Conservation (phyloP, 1,140 invertebrate genomes). For the Oncopodura yosiiana region DNA sequence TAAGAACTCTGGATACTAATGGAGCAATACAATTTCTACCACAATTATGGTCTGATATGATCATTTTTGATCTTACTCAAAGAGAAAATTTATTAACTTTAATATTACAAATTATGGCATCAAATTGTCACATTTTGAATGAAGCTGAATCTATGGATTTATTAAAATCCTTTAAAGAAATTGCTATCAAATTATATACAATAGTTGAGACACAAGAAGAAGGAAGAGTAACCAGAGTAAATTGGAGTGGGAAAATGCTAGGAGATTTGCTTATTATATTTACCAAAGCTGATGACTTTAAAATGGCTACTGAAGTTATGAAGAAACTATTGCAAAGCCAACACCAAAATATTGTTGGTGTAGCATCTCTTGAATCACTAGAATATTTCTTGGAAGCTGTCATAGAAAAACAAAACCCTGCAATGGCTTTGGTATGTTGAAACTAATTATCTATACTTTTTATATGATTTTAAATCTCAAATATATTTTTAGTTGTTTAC, state of each 20-base stretch:
- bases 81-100: constrained; percentile 47
- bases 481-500: neutral
- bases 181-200: constrained; percentile 47
- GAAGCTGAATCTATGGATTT: constrained; percentile 39
- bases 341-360: constrained; percentile 46
- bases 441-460: neutral
- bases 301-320: constrained; percentile 45
- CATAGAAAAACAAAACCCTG: constrained; percentile 43
- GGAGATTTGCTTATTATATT: constrained; percentile 47
- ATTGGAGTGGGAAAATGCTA: constrained; percentile 50
- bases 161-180: constrained; percentile 42
- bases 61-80: constrained; percentile 53
- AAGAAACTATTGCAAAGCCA: constrained; percentile 45
- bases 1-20: constrained; percentile 53
- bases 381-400: constrained; percentile 43
- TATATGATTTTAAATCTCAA: neutral
- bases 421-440: constrained; percentile 43
- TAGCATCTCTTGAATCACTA: constrained; percentile 44
- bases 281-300: constrained; percentile 43
- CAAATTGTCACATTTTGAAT: constrained; percentile 43
- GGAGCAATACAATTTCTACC: constrained; percentile 54
- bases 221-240: constrained; percentile 35
- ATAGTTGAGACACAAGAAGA: constrained; percentile 39
- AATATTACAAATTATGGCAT: constrained; percentile 47
- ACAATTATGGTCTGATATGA: constrained; percentile 65